These are phyloP conservation scores for Misgurnus mizolepis DNA, from an alignment of 2,113 vertebrate genomes.

Conservation along the genomic window DNA sequence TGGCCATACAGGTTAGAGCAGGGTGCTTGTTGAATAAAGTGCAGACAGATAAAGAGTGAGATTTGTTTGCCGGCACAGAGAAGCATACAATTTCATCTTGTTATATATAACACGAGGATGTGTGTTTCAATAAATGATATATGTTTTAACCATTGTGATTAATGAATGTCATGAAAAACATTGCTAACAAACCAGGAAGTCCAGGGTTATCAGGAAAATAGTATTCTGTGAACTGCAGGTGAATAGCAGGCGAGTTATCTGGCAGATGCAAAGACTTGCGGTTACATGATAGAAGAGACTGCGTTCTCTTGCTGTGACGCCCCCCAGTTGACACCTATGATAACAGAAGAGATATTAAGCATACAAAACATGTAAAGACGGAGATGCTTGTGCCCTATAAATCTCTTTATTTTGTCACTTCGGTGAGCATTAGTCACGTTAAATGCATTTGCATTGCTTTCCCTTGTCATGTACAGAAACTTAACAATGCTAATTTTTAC, in stretches of 20 bases:
- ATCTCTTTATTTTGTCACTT: background rate
- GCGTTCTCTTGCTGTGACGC: conserved; percentile 88
- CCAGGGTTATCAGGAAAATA: conserved; percentile 89
- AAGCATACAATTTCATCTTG: background rate
- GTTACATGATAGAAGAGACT: conserved; percentile 90
- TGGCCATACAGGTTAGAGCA: conserved; percentile 90
- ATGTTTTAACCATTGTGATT: background rate
- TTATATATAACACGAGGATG: background rate
- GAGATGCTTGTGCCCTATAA: background rate
- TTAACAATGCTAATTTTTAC: too few relatives aligned
- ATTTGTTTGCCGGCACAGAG: background rate
- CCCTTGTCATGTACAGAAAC: too few relatives aligned
- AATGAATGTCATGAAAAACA: background rate
- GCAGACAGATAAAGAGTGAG: conserved; percentile 31
- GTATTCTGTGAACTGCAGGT: conserved; percentile 96
- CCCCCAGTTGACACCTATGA: conserved; percentile 90
- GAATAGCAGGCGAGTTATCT: conserved; percentile 84
- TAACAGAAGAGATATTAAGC: conserved; percentile 23
- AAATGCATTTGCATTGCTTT: too few relatives aligned
- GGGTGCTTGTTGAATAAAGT: conserved; percentile 76
- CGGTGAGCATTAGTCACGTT: too few relatives aligned
- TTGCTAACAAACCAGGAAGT: conserved; percentile 78
- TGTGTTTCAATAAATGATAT: background rate
- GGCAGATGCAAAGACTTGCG: conserved; percentile 82
- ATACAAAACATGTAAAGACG: background rate